Conservation (phyloP, 1,140 invertebrate genomes). For the Brachionus rubens region DNA sequence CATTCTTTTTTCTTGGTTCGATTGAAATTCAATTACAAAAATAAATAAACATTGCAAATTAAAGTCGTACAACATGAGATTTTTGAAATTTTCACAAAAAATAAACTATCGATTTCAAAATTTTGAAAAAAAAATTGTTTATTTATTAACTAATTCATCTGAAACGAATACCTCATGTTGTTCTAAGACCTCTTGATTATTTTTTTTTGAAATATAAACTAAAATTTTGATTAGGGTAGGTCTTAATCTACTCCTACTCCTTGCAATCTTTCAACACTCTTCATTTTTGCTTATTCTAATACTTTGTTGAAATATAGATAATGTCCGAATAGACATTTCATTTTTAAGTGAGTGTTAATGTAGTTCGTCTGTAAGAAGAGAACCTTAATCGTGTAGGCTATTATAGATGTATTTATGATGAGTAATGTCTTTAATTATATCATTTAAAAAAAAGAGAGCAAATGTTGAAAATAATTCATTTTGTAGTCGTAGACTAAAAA, state of each 20-base stretch:
- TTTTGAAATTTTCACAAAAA: background rate
- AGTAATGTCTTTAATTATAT: too few relatives aligned
- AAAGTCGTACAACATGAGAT: conserved; percentile 20
- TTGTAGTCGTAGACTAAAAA: too few relatives aligned
- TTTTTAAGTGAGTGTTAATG: conserved; percentile 9
- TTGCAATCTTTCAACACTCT: conserved; percentile 1
- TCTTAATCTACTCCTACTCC: too few relatives aligned
- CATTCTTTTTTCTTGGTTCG: background rate
- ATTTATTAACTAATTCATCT: conserved; percentile 21
- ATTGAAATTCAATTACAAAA: conserved; percentile 28
- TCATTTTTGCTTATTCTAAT: conserved; percentile 6
- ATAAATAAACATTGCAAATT: conserved; percentile 20
- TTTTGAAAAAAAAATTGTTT: background rate
- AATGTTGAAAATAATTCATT: conserved; percentile 12
- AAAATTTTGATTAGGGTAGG: too few relatives aligned
- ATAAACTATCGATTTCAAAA: background rate
- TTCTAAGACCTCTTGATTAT: too few relatives aligned
- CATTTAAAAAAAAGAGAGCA: conserved; percentile 1
- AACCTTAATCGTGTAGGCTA: background rate
- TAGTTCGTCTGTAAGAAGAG: background rate
- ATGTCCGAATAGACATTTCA: conserved; percentile 14
- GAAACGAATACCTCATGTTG: too few relatives aligned
- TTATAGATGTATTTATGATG: background rate
- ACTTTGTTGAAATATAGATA: conserved; percentile 36
- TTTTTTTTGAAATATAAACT: too few relatives aligned